Base-by-base conservation (phyloP, 2,113 vertebrate species). In the Capricornis sumatraensis region DNA sequence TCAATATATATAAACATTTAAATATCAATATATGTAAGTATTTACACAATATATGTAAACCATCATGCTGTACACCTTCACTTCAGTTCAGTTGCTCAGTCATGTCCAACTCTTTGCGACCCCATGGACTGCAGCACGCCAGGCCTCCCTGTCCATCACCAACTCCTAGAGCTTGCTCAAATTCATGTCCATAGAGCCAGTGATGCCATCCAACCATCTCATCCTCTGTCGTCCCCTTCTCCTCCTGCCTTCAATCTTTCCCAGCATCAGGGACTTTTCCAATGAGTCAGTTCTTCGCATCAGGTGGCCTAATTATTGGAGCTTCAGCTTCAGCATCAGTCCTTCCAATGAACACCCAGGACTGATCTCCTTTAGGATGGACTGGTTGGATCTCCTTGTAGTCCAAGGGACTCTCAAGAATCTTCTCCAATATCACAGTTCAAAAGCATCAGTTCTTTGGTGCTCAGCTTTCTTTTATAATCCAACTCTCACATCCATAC, bases 211-310 rank as follows among this genome's bases (percentile, higher is more conserved):
- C 60, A 62, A 15, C 28, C 6, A 30, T 30, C 13, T 62, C 6
- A 62, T 30, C 28, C 64, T 36, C 64, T 67, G n/a, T 67, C 4
- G 0, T 67, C 33, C 33, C 33, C 33, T n/a, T 67, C 17, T 67
- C 33, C 17, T 67, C 33, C 64, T 19, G 17, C 4, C 64, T 11
- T 36, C 64, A 36, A 21, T 21, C 64, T 5, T 36, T 36, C 33
- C 8, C 8, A 67, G 33, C 64, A 36, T 67, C 33, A 36, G 33
- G 8, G 64, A 1, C 33, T 36, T 67, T 67, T 67, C 17, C 17
- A 67, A 5, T 67, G 8, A 36, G 17, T 67, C 64, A 36, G 2
- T 21, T 67, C 33, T 67, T 67, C 8, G 0, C 1, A 2, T 36
- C 2, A 67, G 33, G 16, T 19, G 17, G 64, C 64, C 64, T 36